These are phyloP conservation scores for Coracopsis vasa DNA, from an alignment of 2,113 vertebrate genomes.

Conservation along the genomic window DNA sequence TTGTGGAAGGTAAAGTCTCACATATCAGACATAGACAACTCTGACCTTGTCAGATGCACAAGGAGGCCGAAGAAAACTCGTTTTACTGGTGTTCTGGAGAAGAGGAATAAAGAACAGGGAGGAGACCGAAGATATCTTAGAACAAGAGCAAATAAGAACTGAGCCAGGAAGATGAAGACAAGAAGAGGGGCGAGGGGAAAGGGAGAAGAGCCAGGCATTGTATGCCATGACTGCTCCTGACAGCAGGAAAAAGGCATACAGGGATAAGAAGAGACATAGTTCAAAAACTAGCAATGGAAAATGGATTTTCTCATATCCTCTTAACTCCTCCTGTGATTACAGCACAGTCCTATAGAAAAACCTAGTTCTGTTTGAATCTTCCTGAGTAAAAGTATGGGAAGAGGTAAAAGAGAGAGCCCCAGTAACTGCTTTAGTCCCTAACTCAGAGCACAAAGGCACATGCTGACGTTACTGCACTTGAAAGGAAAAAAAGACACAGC, in stretches of 20 bases:
- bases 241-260: neutral
- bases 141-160: neutral
- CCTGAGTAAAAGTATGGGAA: neutral
- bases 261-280: neutral
- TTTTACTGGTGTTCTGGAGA: neutral
- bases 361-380: neutral
- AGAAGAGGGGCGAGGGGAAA: rapidly evolving
- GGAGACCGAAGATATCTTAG: neutral
- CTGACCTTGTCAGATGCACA: neutral
- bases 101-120: neutral
- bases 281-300: neutral
- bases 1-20: neutral
- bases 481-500: neutral
- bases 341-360: rapidly evolving
- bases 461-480: neutral
- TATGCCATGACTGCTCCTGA: neutral
- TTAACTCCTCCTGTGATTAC: neutral
- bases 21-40: neutral
- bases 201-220: neutral
- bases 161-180: neutral
- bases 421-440: neutral
- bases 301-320: neutral
- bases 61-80: neutral
- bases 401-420: rapidly evolving
- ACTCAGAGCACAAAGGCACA: neutral